Percentiles rank a stretch among this genome's conserved stretches.
Conservation (phyloP, 2,888 invertebrate species). For the Himalopsyche tibetana region DNA sequence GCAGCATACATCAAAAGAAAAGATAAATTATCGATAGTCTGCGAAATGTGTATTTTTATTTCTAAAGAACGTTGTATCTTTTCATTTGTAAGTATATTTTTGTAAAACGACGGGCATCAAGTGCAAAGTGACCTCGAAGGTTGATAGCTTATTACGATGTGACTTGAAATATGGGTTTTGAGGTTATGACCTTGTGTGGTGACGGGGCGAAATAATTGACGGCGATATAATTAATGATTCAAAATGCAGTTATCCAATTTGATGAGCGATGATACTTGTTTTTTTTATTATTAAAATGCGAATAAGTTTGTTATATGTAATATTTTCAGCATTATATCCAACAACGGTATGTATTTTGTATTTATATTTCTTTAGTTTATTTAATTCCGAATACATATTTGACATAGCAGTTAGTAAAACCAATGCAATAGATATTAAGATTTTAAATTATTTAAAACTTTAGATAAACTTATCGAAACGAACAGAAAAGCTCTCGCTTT, state of each 20-base stretch:
- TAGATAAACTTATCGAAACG: no score
- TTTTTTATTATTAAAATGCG: not conserved
- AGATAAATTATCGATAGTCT: constrained; percentile 5
- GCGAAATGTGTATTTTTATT: not conserved
- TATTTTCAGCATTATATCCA: no score
- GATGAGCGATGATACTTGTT: not conserved
- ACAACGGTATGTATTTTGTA: no score
- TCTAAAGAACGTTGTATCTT: not conserved
- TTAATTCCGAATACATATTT: no score
- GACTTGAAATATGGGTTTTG: not conserved
- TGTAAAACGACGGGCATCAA: not conserved
- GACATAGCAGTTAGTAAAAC: no score
- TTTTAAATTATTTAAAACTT: no score
- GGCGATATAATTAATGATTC: not conserved
- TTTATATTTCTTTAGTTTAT: no score
- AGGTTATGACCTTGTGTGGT: constrained; percentile 3
- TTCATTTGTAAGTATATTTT: not conserved
- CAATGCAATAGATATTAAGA: no score
- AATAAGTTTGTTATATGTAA: not conserved
- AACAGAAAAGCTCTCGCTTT: no score
- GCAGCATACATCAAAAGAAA: not conserved
- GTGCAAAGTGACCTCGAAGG: not conserved
- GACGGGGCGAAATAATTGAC: constrained; percentile 3
- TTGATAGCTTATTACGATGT: not conserved
- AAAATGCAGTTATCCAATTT: not conserved